Percentiles rank a stretch among this genome's conserved stretches.
Conservation (phyloP, 2,113 vertebrate species). For the Geococcyx californianus region DNA sequence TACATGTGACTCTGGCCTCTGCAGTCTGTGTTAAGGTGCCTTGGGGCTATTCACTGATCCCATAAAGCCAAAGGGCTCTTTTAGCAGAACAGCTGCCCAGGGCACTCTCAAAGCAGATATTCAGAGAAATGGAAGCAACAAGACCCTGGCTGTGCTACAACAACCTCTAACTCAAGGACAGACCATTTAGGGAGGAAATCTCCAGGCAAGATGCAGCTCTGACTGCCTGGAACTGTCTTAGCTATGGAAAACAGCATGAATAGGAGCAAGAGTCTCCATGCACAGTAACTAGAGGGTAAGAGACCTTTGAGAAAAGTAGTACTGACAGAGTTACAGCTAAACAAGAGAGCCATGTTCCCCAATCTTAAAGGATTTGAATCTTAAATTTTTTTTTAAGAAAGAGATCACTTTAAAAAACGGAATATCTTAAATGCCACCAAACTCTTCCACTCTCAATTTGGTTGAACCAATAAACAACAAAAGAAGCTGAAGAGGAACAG, state of each 20-base stretch:
- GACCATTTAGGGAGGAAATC: neutral
- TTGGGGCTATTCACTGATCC: neutral
- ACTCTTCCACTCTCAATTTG: neutral
- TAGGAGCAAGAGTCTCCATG: neutral
- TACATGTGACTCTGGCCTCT: neutral
- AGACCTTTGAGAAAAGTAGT: neutral
- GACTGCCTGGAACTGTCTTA: neutral
- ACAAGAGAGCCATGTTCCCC: neutral
- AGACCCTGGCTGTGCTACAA: neutral
- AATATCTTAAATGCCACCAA: neutral
- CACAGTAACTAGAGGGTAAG: neutral
- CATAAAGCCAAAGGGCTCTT: neutral
- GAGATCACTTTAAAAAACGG: neutral
- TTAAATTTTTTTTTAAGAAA: too few species aligned
- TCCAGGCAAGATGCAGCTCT: neutral
- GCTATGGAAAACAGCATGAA: neutral
- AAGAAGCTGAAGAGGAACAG: neutral
- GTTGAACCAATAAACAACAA: neutral
- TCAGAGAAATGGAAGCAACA: neutral
- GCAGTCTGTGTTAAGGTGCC: neutral
- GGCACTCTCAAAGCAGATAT: neutral
- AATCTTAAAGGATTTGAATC: neutral
- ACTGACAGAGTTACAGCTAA: neutral
- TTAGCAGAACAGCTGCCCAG: neutral
- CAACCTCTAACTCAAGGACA: neutral